Percentiles rank a stretch among this genome's conserved stretches.
phyloP scores from a whole-genome alignment of 2,888 invertebrate genomes.

The Dichetophora obliterata region DNA sequence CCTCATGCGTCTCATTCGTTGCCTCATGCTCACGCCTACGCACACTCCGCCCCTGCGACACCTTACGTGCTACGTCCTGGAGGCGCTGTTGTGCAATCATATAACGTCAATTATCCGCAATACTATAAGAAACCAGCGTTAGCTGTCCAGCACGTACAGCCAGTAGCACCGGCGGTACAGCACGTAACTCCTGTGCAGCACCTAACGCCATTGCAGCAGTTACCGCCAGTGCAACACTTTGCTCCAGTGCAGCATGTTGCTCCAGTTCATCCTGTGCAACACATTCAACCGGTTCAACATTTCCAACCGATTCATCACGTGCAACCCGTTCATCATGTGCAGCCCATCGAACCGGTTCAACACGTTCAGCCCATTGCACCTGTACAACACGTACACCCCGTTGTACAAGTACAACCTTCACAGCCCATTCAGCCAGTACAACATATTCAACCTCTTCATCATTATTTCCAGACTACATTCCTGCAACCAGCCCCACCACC shows the following conservation, averaged over 20 bases:
- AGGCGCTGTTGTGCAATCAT: constrained; percentile 64
- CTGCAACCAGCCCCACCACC: constrained; percentile 41
- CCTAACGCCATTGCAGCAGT: constrained; percentile 51
- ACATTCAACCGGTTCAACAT: constrained; percentile 30
- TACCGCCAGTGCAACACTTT: constrained; percentile 48
- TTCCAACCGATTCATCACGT: constrained; percentile 24
- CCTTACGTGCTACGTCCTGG: constrained; percentile 64
- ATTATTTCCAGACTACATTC: constrained; percentile 52
- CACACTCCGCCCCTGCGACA: constrained; percentile 49
- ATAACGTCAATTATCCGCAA: constrained; percentile 65
- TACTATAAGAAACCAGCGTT: constrained; percentile 56
- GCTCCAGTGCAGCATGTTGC: constrained; percentile 32
- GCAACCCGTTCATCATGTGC: constrained; percentile 24
- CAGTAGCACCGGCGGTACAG: constrained; percentile 31
- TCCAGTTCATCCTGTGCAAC: constrained; percentile 15
- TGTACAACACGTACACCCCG: constrained; percentile 47
- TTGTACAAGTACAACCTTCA: constrained; percentile 50
- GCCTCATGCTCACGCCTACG: constrained; percentile 40
- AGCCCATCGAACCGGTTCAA: constrained; percentile 26
- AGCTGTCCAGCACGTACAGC: constrained; percentile 42
- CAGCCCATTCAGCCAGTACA: constrained; percentile 45
- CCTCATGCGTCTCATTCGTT: constrained; percentile 27
- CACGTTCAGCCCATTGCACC: constrained; percentile 44
- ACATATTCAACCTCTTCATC: constrained; percentile 46
- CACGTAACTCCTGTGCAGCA: constrained; percentile 33